Base-by-base conservation (phyloP, 2,113 vertebrate genomes). In the Antennarius striatus region DNA sequence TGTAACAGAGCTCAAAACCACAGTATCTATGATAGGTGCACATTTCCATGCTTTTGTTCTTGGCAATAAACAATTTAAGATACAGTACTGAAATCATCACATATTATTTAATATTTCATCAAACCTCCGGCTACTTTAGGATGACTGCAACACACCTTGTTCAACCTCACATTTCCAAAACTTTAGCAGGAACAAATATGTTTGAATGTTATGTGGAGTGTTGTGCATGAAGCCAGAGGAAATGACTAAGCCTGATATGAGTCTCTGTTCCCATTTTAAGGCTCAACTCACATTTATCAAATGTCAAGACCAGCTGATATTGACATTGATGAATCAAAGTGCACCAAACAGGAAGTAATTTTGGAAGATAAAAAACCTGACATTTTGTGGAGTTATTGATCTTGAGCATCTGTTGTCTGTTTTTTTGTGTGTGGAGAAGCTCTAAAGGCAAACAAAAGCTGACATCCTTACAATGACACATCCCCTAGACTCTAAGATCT, bases 261-360 rank as follows among this genome's bases (percentile, higher is more conserved):
- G 16, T 51, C 16, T 28, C 13, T 42, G 45, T 56, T 70, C 29
- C 39, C 56, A 64, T 49, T 52, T 39, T 39, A 51, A 47, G 28
- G 17, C 4, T 49, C 56, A 7, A 50, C 4, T 13, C 50, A 46
- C 29, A 57, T 5, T 67, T n/a, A 28, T 13, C 17, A 53, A 66
- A 48, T 1, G 17, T 5, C n/a, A 59, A 47, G 55, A 46, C 13
- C 39, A 47, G 10, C 48, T 75, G 15, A 55, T 73, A 71, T 68
- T 70, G 73, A 82, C 59, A 57, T 64, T 49, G 46, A 81, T 10
- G 29, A 77, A 59, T 69, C 75, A 79, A 81, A 75, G 73, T 82
- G 53, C 69, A 79, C 51, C 56, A 69, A 79, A 68, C 75, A 70
- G 80, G 71, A 83, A 80, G 74, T 74, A 45, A 45, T 48, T 57